phyloP scores from a whole-genome alignment of 1,140 invertebrate species.

The Palaemon carinicauda region DNA sequence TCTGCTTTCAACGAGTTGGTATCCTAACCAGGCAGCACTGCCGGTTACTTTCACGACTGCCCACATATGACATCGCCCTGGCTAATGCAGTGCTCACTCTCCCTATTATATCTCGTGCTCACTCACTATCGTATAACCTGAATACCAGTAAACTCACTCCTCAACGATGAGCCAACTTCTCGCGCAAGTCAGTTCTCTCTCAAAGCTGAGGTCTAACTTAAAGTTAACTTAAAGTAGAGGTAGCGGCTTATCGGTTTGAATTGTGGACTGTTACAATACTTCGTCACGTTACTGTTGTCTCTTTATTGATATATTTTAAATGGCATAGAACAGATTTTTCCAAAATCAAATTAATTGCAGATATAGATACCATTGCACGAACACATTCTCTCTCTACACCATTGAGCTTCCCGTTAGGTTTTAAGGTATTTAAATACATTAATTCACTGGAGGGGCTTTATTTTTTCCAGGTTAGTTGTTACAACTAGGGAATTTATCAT shows the following conservation, averaged over 20 bases:
- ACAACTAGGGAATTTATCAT: not conserved
- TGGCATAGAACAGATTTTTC: slow-evolving; percentile 38
- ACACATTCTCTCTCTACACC: slow-evolving; percentile 37
- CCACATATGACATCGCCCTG: slow-evolving; percentile 42
- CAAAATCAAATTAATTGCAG: slow-evolving; percentile 15
- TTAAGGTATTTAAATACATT: slow-evolving; percentile 21
- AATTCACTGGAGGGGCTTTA: slow-evolving; percentile 13
- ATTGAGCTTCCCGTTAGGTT: slow-evolving; percentile 47
- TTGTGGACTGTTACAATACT: not conserved
- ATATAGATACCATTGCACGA: slow-evolving; percentile 34
- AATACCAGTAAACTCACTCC: not conserved
- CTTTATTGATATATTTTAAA: not conserved
- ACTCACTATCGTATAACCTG: not conserved
- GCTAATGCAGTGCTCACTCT: not conserved
- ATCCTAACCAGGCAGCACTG: slow-evolving; percentile 57
- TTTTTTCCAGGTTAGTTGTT: slow-evolving; percentile 24
- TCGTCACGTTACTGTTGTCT: not conserved
- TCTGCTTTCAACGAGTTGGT: slow-evolving; percentile 58
- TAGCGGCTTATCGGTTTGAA: too few species aligned
- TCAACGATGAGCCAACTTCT: too few species aligned
- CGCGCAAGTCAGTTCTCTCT: too few species aligned
- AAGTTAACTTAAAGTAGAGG: too few species aligned
- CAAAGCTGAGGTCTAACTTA: too few species aligned
- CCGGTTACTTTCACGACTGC: slow-evolving; percentile 52
- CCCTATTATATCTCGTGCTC: not conserved